Conservation (phyloP, 2,797 vertebrate species). For the Lerista edwardsae region DNA sequence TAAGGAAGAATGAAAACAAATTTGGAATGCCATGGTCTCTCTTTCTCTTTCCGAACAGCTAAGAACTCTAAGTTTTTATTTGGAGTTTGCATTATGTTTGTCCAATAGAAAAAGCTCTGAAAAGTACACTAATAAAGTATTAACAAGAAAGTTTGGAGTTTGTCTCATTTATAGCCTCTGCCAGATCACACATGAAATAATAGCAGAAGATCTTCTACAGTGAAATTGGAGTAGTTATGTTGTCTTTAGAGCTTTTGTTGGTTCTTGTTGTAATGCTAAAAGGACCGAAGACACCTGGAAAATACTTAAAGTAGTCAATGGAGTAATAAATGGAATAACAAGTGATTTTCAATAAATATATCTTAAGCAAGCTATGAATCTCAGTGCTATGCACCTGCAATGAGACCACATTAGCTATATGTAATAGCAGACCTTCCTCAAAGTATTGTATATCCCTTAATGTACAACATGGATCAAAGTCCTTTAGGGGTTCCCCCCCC, state of each 20-base stretch:
- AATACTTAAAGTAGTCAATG: background rate
- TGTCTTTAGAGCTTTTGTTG: background rate
- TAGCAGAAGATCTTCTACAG: background rate
- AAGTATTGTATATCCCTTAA: slow-evolving; percentile 40
- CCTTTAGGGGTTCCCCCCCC: background rate
- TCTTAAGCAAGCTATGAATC: background rate
- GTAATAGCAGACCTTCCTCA: slow-evolving; percentile 17
- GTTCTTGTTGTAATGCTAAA: background rate
- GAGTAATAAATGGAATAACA: background rate
- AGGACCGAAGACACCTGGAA: background rate
- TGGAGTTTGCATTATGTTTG: slow-evolving; percentile 89
- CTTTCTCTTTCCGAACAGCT: slow-evolving; percentile 81
- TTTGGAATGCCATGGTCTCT: slow-evolving; percentile 85
- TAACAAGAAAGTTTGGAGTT: slow-evolving; percentile 82
- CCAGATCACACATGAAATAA: fast-evolving
- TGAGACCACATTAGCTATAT: slow-evolving; percentile 16
- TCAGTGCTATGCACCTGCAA: slow-evolving; percentile 12
- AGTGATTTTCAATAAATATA: background rate
- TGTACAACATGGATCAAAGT: background rate
- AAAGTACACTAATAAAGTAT: slow-evolving; percentile 97
- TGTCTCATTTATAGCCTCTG: slow-evolving; percentile 48
- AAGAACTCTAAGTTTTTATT: slow-evolving; percentile 79
- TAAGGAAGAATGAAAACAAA: slow-evolving; percentile 81
- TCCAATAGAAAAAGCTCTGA: slow-evolving; percentile 86
- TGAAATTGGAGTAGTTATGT: background rate